phyloP scores from a whole-genome alignment of 2,797 vertebrate species.

The Thamnophis elegans region DNA sequence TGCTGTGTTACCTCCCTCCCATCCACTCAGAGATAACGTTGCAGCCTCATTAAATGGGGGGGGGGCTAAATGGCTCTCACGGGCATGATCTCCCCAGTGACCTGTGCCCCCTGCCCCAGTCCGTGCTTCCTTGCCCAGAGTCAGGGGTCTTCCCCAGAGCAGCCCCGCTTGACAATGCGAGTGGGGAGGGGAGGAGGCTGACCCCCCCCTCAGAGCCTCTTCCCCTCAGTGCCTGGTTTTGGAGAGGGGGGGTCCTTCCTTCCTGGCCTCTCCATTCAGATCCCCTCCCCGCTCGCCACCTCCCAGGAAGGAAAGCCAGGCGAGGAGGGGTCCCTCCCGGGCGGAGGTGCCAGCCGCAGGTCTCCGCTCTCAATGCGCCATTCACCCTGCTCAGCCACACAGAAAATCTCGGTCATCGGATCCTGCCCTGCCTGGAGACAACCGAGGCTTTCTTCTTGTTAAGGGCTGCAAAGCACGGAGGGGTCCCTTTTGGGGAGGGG shows the following conservation, averaged over 20 bases:
- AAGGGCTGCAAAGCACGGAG: conserved; percentile 75
- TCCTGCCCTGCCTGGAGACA: conserved; percentile 82
- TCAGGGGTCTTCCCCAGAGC: conserved; percentile 18
- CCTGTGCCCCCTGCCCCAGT: neutral
- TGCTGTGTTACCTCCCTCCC: neutral
- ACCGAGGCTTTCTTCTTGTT: conserved; percentile 83
- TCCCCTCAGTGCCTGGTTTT: conserved; percentile 51
- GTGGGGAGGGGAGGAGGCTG: conserved; percentile 55
- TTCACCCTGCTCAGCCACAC: conserved; percentile 91
- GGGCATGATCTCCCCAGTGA: neutral
- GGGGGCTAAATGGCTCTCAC: neutral
- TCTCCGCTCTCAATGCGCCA: conserved; percentile 79
- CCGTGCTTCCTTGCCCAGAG: neutral
- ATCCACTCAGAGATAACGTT: neutral
- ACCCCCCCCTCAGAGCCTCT: conserved; percentile 53
- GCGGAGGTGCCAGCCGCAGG: conserved; percentile 72
- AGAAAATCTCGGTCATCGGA: conserved; percentile 86
- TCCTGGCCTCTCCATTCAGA: conserved; percentile 62
- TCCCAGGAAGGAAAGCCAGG: conserved; percentile 63
- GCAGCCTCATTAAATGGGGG: neutral
- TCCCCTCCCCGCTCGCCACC: conserved; percentile 23
- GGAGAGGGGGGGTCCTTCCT: neutral
- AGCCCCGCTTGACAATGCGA: conserved; percentile 59
- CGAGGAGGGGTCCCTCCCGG: conserved; percentile 67
- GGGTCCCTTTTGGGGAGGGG: conserved; percentile 40